These are phyloP conservation scores for Thinocorus orbignyianus DNA, from an alignment of 2,113 vertebrate species.

Conservation along the genomic window DNA sequence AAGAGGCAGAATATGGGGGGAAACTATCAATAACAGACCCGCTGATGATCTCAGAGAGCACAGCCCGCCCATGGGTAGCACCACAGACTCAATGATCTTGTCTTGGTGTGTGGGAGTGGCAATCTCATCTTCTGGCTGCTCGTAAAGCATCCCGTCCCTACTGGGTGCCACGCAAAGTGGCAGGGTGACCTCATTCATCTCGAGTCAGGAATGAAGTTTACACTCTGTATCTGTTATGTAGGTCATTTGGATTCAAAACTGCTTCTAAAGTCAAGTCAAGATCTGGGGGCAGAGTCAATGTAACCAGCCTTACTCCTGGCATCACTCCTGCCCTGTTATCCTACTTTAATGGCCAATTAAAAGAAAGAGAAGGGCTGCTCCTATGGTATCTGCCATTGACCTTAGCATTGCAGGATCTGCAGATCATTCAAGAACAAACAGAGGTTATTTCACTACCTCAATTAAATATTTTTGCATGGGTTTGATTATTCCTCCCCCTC, in stretches of 20 bases:
- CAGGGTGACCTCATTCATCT: not conserved
- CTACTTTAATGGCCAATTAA: not conserved
- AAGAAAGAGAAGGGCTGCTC: not conserved
- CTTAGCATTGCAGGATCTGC: not conserved
- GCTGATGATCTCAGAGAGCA: not conserved
- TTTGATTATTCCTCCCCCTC: not conserved
- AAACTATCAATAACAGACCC: not conserved
- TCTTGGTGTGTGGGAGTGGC: not conserved
- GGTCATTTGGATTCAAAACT: not conserved
- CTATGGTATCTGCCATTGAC: not conserved
- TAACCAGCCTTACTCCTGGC: not conserved
- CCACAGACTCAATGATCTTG: not conserved
- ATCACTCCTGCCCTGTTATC: not conserved
- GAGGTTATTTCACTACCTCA: not conserved
- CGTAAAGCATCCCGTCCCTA: not conserved
- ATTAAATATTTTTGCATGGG: not conserved
- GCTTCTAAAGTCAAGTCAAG: not conserved
- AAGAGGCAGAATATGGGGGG: not conserved
- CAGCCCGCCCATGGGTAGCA: not conserved
- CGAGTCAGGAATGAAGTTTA: accelerated
- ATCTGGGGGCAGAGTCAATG: not conserved
- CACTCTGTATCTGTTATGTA: not conserved
- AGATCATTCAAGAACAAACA: not conserved
- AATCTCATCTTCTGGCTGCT: not conserved
- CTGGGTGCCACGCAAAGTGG: not conserved